Conservation (phyloP, 2,888 invertebrate species). For the Oxystoma pomonae region DNA sequence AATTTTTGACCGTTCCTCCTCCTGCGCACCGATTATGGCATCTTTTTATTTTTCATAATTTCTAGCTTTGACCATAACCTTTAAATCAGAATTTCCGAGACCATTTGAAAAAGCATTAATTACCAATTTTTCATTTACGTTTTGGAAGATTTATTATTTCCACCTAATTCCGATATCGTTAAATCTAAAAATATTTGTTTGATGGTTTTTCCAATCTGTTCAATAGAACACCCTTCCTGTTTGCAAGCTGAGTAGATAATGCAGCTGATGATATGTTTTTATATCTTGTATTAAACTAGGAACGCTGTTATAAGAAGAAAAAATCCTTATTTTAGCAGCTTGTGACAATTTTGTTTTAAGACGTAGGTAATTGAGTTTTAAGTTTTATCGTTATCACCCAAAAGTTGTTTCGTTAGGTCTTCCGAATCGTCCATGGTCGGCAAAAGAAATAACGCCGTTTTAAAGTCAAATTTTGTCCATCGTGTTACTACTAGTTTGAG, state of each 20-base stretch:
- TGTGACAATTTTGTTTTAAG: neutral
- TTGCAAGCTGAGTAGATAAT: neutral
- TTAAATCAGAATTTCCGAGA: no score
- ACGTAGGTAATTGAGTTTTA: neutral
- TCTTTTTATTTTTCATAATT: neutral
- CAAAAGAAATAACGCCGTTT: constrained; percentile 1
- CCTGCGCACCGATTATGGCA: neutral
- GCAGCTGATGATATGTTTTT: neutral
- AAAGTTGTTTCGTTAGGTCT: no score
- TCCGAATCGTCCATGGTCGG: neutral
- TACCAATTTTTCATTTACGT: constrained; percentile 1
- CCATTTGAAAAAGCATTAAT: constrained; percentile 1
- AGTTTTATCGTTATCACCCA: no score
- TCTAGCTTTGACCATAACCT: no score
- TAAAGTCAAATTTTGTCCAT: no score
- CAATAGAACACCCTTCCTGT: no score
- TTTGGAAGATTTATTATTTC: neutral
- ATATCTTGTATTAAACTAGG: neutral
- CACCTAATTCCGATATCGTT: neutral
- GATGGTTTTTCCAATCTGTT: neutral
- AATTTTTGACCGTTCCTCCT: neutral
- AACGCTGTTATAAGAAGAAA: constrained; percentile 1
- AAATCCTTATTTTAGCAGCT: neutral
- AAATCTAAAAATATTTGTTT: neutral
- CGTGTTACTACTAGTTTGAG: no score